Evolutionary conservation across 2,113 vertebrate species (phyloP).

Genomic region (Aspidoscelis tigris): DNA sequence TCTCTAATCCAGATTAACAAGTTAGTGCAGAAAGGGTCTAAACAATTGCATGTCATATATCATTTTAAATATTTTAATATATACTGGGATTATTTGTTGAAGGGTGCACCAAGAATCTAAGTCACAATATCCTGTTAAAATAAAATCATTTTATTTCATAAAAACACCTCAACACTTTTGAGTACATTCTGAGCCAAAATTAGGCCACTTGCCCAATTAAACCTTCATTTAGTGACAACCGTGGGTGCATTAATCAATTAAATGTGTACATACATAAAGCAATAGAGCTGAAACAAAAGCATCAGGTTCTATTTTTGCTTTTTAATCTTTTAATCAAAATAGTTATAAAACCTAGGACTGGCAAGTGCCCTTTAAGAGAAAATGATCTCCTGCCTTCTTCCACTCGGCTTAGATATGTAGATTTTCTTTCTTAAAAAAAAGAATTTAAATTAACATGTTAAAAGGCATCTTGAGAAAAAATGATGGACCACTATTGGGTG

Average conservation of each 20-base stretch:
- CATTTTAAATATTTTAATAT: neutral
- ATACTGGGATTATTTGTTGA: no score
- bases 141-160: constrained; percentile 15
- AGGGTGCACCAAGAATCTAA: no score
- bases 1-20: no score
- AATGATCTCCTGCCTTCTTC: no score
- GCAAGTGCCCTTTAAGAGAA: no score
- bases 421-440: no score
- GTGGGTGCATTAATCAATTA: neutral
- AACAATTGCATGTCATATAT: neutral
- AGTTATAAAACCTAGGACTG: no score
- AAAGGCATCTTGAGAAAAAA: no score
- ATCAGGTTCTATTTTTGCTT: neutral
- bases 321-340: no score
- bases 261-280: neutral
- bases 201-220: neutral
- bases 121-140: constrained; percentile 7
- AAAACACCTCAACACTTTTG: constrained; percentile 4
- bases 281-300: neutral
- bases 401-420: no score
- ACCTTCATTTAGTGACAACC: neutral
- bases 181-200: neutral
- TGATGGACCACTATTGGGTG: no score
- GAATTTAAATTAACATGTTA: no score
- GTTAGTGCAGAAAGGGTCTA: neutral